phyloP scores from a whole-genome alignment of 2,113 vertebrate species.

The Heterotis niloticus region DNA sequence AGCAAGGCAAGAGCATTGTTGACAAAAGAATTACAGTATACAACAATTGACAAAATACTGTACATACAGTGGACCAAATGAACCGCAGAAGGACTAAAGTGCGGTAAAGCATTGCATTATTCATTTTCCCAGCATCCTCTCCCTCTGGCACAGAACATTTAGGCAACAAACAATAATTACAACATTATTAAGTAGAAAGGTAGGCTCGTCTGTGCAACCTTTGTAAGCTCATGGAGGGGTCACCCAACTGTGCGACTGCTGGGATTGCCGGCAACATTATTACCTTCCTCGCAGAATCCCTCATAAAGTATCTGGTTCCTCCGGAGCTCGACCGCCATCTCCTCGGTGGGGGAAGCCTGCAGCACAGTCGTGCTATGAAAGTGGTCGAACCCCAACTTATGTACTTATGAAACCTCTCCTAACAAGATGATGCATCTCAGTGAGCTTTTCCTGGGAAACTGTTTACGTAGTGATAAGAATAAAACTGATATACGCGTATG shows the following conservation, averaged over 20 bases:
- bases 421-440: constrained; percentile 57
- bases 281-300: constrained; percentile 26
- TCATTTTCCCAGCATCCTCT: background rate
- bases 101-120: background rate
- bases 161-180: constrained; percentile 16
- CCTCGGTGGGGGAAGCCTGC: background rate
- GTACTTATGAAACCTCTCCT: constrained; percentile 19
- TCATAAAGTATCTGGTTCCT: constrained; percentile 15
- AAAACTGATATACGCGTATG: constrained; percentile 37
- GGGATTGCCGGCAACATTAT: constrained; percentile 20
- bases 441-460: constrained; percentile 39
- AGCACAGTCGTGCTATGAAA: constrained; percentile 11
- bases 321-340: background rate
- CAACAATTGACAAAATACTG: background rate
- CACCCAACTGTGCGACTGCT: background rate
- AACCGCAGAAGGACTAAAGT: background rate
- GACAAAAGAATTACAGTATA: background rate
- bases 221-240: background rate
- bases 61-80: background rate
- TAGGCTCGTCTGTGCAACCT: background rate
- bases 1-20: background rate
- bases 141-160: constrained; percentile 10
- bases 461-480: constrained; percentile 17
- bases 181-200: constrained; percentile 7
- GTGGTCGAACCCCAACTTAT: constrained; percentile 13